A percentile compares a stretch with the other conserved stretches of the same genome.
Evolutionary conservation across 2,113 vertebrate genomes (phyloP).

Genomic region (Sminthopsis crassicaudata): DNA sequence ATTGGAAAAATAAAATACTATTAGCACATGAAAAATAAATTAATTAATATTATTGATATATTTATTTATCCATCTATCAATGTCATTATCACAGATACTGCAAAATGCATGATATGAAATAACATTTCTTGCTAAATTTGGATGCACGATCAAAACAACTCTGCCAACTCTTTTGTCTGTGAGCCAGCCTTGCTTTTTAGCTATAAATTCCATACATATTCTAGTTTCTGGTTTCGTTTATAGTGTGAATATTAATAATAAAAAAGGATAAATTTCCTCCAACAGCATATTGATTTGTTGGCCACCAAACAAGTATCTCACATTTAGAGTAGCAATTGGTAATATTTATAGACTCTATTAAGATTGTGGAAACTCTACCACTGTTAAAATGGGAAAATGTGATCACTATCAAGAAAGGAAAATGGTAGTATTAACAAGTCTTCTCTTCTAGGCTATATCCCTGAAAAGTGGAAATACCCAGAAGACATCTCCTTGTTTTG

Average conservation of each 20-base stretch:
- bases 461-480: neutral
- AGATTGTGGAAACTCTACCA: neutral
- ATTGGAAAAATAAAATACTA: too few species aligned
- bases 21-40: neutral
- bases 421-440: neutral
- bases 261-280: neutral
- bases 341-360: neutral
- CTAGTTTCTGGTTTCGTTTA: neutral
- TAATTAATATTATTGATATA: neutral
- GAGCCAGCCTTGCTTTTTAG: neutral
- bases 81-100: neutral
- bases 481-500: neutral
- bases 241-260: neutral
- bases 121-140: neutral
- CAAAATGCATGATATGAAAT: neutral
- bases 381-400: neutral
- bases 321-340: neutral
- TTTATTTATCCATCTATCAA: neutral
- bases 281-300: neutral
- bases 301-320: neutral
- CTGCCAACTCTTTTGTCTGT: neutral
- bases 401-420: neutral
- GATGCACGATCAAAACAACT: neutral
- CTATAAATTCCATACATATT: neutral
- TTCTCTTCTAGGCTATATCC: neutral